Evolutionary conservation across 1,140 invertebrate genomes (phyloP), one percentile per base, ranked within the genome.

Genomic region (Penaeus japonicus): DNA sequence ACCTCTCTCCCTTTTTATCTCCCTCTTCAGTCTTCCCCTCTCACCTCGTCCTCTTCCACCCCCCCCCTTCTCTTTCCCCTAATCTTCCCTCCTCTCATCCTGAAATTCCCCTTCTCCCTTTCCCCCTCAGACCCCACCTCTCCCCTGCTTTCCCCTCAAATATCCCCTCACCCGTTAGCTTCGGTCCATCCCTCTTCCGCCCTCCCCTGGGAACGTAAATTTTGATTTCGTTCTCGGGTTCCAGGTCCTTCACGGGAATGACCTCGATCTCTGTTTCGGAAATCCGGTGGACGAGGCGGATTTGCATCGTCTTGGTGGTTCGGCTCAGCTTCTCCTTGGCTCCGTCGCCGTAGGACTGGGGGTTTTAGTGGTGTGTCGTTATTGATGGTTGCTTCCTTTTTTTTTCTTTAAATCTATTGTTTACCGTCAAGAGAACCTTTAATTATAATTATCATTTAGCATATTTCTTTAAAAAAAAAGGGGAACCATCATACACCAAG

Each of bases 181-280:
- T 47, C 47, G 47, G 47, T 30, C 65, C 32, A 4, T 24, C n/a
- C 4, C 35, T 73, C 35, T 73, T 73, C 35, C 70, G 27, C 35
- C 27, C 27, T 73, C 70, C 70, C 18, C 70, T 27, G 10, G 82
- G 82, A 12, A 84, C 55, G 18, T 35, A 39, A 10, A 84, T 84
- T 4, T 24, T 62, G 7, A 84, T 54, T 7, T 73, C 30, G 32
- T 57, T 22, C 18, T 55, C 32, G 55, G 59, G 35, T 12, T 35
- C 59, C 55, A 84, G 55, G 30, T 84, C 55, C 32, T 84, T 35
- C 53, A 84, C 82, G 47, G 82, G 82, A 5, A 84, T 24, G n/a
- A 70, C 30, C 47, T 55, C 55, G n/a, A 84, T 47, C 22, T 84
- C 82, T 3, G 55, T 57, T 22, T 47, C 73, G 7, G 81, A 70